A percentile compares a stretch with the other conserved stretches of the same genome.
Conservation (phyloP, 1,140 invertebrate species). For the Trissolcus basalis region DNA sequence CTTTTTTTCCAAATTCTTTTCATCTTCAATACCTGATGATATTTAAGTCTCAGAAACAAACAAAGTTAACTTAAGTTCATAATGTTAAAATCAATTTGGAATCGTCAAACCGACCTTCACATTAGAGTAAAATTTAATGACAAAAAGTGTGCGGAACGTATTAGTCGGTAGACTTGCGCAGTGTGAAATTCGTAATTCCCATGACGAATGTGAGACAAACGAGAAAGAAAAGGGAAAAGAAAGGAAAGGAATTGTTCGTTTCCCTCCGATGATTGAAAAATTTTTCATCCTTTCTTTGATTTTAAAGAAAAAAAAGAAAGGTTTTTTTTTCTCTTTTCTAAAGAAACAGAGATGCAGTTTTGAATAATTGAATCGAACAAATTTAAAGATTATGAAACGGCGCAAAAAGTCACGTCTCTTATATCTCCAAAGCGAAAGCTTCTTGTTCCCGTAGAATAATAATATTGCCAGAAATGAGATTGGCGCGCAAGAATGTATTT, state of each 20-base stretch:
- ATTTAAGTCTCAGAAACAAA: too few relatives aligned
- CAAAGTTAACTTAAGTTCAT: too few relatives aligned
- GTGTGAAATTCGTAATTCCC: conserved; percentile 73
- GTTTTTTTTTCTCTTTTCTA: too few relatives aligned
- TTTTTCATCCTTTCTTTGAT: neutral
- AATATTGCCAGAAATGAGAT: too few relatives aligned
- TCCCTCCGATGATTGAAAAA: conserved; percentile 13
- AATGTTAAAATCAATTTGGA: too few relatives aligned
- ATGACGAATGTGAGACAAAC: conserved; percentile 20
- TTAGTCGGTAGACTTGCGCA: conserved; percentile 66
- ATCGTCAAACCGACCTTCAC: conserved; percentile 2
- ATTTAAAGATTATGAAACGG: neutral
- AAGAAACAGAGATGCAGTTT: neutral
- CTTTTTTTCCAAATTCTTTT: too few relatives aligned
- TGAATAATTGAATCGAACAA: neutral
- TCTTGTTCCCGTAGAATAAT: too few relatives aligned
- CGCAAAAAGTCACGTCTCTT: conserved; percentile 23
- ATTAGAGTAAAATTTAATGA: conserved; percentile 3
- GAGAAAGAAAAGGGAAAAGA: conserved; percentile 17
- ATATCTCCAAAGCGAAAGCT: too few relatives aligned
- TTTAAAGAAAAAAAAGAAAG: neutral
- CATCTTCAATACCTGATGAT: too few relatives aligned
- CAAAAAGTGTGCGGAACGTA: conserved; percentile 60
- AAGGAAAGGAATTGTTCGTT: neutral
- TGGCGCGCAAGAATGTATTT: conserved; percentile 59